These are phyloP conservation scores for Sarcophilus harrisii DNA, from an alignment of 2,797 vertebrate genomes.

Conservation along the genomic window DNA sequence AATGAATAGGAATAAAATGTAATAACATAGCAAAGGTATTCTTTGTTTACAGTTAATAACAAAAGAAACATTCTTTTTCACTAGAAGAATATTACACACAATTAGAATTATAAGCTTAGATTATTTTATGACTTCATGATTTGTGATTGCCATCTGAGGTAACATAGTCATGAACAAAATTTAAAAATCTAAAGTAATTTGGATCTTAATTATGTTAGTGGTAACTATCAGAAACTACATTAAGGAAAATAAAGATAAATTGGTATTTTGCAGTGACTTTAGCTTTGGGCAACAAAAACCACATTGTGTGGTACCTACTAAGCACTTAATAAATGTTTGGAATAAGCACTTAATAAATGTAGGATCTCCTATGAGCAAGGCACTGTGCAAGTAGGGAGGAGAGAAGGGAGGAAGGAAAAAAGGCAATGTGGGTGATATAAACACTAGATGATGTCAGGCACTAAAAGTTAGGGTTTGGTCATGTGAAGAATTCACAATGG, in stretches of 20 bases:
- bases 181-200: slow-evolving; percentile 34
- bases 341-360: neutral
- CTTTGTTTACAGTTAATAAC: neutral
- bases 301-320: neutral
- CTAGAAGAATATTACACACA: slow-evolving; percentile 7
- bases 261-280: neutral
- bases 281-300: neutral
- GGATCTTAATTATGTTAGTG: neutral
- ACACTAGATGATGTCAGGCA: too few relatives aligned
- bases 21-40: slow-evolving; percentile 1
- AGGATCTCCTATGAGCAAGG: neutral
- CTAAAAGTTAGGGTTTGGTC: too few relatives aligned
- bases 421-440: too few relatives aligned
- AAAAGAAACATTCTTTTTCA: slow-evolving; percentile 31
- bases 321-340: neutral
- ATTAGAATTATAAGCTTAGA: neutral
- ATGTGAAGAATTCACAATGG: too few relatives aligned
- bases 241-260: neutral
- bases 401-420: too few relatives aligned
- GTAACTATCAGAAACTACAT: neutral
- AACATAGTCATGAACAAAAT: neutral
- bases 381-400: neutral
- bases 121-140: neutral
- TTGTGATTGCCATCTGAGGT: neutral
- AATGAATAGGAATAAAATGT: slow-evolving; percentile 14